A percentile compares a stretch with the other conserved stretches of the same genome.
Conservation (phyloP, 2,797 vertebrate genomes). For the Australoheros facetus region DNA sequence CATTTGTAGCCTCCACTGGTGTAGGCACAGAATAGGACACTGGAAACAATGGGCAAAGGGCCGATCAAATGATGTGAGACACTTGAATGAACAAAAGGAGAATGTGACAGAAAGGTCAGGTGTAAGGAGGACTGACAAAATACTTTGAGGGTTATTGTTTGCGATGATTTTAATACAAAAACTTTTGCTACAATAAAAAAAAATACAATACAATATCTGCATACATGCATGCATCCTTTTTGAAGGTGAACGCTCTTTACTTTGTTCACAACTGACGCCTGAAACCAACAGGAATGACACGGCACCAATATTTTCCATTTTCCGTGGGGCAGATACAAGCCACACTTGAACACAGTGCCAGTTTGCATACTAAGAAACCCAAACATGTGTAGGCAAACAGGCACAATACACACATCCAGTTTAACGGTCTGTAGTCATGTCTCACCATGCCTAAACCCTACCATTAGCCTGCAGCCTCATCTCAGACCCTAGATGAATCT, state of each 20-base stretch:
- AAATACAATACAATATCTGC: too few relatives aligned
- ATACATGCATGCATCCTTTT: background rate
- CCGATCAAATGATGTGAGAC: constrained; percentile 27
- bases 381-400: constrained; percentile 20
- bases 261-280: constrained; percentile 16
- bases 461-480: constrained; percentile 55
- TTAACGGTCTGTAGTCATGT: constrained; percentile 40
- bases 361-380: constrained; percentile 9
- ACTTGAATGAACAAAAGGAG: constrained; percentile 49
- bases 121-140: constrained; percentile 16
- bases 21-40: constrained; percentile 45
- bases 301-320: constrained; percentile 7
- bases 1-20: constrained; percentile 48
- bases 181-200: background rate
- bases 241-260: background rate
- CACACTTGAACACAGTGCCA: constrained; percentile 28
- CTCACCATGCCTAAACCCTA: constrained; percentile 56
- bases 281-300: constrained; percentile 6
- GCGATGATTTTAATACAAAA: constrained; percentile 1
- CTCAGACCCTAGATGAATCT: constrained; percentile 38
- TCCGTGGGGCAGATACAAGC: constrained; percentile 18
- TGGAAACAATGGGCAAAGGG: constrained; percentile 62
- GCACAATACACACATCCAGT: constrained; percentile 8
- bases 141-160: constrained; percentile 21
- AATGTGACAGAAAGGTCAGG: constrained; percentile 49